A percentile compares a stretch with the other conserved stretches of the same genome.
These are phyloP conservation scores for Epinephelus cyanopodus DNA, from an alignment of 2,113 vertebrate genomes.

Conservation along the genomic window DNA sequence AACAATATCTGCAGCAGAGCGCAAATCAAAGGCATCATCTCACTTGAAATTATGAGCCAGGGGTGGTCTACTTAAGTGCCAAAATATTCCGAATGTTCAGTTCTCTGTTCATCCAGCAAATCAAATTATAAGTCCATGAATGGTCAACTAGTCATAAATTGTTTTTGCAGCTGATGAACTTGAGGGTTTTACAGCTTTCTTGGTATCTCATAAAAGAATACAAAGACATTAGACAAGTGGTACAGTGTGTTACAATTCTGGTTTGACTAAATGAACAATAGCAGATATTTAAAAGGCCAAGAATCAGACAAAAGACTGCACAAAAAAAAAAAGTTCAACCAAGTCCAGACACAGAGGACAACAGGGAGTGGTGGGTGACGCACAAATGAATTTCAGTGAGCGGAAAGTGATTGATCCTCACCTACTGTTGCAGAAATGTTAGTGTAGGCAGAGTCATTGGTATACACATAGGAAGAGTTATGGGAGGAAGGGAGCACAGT, in stretches of 20 bases:
- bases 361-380: constrained; percentile 43
- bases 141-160: neutral
- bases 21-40: constrained; percentile 30
- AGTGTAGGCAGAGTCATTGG: constrained; percentile 99
- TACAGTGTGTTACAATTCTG: neutral
- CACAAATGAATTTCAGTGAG: constrained; percentile 46
- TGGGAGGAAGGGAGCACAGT: constrained; percentile 95
- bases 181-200: constrained; percentile 12
- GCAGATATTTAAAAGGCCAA: neutral
- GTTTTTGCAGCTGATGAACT: constrained; percentile 2
- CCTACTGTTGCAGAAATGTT: constrained; percentile 97
- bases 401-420: constrained; percentile 86
- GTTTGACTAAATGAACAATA: constrained; percentile 1
- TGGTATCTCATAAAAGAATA: constrained; percentile 1
- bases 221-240: neutral
- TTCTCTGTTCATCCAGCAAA: neutral
- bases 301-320: neutral
- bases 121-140: neutral
- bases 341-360: constrained; percentile 31
- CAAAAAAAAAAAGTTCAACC: constrained; percentile 17
- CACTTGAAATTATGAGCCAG: neutral
- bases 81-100: neutral
- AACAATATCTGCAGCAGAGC: constrained; percentile 88
- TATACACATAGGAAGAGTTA: constrained; percentile 96
- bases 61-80: neutral